These are phyloP conservation scores for Silurus lanzhouensis DNA, from an alignment of 2,797 vertebrate genomes.

Conservation along the genomic window DNA sequence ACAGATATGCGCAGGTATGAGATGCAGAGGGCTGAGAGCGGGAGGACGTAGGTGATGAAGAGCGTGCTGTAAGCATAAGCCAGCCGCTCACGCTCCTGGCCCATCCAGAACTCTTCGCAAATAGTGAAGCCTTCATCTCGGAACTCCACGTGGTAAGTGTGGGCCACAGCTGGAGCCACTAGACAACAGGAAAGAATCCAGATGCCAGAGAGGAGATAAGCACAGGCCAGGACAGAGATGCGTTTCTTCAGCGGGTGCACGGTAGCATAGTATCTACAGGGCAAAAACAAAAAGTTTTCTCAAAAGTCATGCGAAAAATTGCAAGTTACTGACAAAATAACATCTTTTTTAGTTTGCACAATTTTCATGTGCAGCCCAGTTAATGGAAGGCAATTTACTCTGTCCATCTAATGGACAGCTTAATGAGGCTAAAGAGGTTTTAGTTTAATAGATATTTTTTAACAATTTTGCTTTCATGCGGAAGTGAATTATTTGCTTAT, in stretches of 20 bases:
- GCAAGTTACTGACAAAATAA: background rate
- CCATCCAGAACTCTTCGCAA: slow-evolving; percentile 91
- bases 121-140: slow-evolving; percentile 83
- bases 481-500: background rate
- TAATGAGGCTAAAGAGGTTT: background rate
- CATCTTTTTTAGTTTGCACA: background rate
- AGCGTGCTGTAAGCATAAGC: slow-evolving; percentile 85
- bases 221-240: slow-evolving; percentile 79
- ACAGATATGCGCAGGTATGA: slow-evolving; percentile 86
- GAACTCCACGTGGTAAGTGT: slow-evolving; percentile 88
- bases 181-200: slow-evolving; percentile 85
- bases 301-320: background rate
- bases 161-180: slow-evolving; percentile 83
- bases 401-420: background rate
- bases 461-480: background rate
- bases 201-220: slow-evolving; percentile 80
- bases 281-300: slow-evolving; percentile 4
- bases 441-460: no score
- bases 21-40: slow-evolving; percentile 82
- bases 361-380: background rate
- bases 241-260: slow-evolving; percentile 86
- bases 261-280: slow-evolving; percentile 81
- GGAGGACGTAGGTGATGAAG: slow-evolving; percentile 85
- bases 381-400: background rate
- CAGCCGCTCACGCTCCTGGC: slow-evolving; percentile 76